phyloP scores from a whole-genome alignment of 2,888 invertebrate species.

The Phyllotreta striolata region DNA sequence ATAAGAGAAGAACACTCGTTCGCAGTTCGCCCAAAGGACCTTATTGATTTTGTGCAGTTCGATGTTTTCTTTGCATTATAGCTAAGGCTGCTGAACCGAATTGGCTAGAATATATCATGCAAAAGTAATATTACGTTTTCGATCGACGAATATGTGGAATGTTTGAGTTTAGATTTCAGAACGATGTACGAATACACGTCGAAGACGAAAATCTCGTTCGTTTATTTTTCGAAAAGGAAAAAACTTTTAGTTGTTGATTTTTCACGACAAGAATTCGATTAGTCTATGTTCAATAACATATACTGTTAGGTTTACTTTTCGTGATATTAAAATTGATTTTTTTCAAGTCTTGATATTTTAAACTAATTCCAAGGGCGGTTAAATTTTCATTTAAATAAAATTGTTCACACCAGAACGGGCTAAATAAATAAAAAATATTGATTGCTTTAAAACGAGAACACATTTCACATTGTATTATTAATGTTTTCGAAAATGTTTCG shows the following conservation, averaged over 20 bases:
- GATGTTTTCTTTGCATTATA: conserved; percentile 22
- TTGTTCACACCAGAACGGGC: no score
- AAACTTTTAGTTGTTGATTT: no score
- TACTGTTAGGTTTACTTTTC: no score
- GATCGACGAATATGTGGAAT: conserved; percentile 21
- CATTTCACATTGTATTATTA: not conserved
- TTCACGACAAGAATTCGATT: no score
- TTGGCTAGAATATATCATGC: conserved; percentile 22
- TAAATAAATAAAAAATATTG: no score
- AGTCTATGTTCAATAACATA: no score
- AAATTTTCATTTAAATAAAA: no score
- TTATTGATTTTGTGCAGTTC: conserved; percentile 27
- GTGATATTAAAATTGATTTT: no score
- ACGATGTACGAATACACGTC: not conserved
- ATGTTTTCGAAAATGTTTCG: conserved; percentile 6
- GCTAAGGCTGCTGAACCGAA: conserved; percentile 15
- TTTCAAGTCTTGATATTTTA: no score
- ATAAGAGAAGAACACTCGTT: conserved; percentile 15
- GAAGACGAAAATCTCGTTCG: no score
- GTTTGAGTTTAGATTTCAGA: conserved; percentile 15
- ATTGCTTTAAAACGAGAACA: not conserved
- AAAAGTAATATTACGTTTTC: conserved; percentile 26
- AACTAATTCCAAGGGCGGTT: no score
- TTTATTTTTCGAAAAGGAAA: no score
- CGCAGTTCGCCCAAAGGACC: conserved; percentile 20